A percentile compares a stretch with the other conserved stretches of the same genome.
Evolutionary conservation across 2,113 vertebrate species (phyloP).

Genomic region (Lophotis ruficrista): DNA sequence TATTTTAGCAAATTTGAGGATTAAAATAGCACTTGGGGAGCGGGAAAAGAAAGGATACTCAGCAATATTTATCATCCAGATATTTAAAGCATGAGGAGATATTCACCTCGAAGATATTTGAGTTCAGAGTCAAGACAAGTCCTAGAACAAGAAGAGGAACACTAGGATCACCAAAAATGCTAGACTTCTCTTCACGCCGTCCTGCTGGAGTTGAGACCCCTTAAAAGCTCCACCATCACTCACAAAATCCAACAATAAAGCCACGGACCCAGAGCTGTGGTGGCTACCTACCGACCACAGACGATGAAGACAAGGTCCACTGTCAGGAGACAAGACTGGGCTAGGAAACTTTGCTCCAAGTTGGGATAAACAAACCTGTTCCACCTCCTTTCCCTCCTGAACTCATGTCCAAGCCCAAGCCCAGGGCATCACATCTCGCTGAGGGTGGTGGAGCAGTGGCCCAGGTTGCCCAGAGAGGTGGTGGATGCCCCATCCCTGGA

Average conservation of each 20-base stretch:
- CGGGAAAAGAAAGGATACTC: background rate
- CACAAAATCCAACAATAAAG: background rate
- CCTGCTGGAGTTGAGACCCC: background rate
- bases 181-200: background rate
- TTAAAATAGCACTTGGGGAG: background rate
- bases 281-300: background rate
- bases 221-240: background rate
- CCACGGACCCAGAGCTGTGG: background rate
- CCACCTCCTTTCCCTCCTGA: background rate
- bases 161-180: no score
- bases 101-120: background rate
- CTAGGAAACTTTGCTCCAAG: background rate
- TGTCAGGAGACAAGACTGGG: background rate
- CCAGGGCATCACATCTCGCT: background rate
- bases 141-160: background rate
- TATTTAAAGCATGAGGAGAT: background rate
- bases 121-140: background rate
- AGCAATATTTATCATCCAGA: background rate
- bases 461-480: no score
- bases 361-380: no score
- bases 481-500: no score
- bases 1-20: background rate
- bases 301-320: no score
- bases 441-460: no score
- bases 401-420: background rate